A percentile compares a stretch with the other conserved stretches of the same genome.
Evolutionary conservation across 2,888 invertebrate genomes (phyloP).

Genomic region (Drosophila helvetica): DNA sequence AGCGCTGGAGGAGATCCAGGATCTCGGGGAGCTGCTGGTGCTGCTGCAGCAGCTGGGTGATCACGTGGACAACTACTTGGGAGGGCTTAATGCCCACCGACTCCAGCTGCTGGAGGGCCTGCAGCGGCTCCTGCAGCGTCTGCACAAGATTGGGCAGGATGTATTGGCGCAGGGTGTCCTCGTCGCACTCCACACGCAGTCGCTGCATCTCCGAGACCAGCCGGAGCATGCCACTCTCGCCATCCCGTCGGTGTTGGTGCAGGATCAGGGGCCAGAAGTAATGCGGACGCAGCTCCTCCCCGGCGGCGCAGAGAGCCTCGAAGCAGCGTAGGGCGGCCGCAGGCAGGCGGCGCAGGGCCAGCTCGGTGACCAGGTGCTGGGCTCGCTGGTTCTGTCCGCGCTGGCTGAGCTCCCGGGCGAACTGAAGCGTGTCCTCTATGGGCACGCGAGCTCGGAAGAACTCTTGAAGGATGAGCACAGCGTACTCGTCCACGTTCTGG

Average conservation of each 20-base stretch:
- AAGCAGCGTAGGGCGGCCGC: conserved; percentile 62
- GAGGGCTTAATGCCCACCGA: conserved; percentile 52
- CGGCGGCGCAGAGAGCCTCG: conserved; percentile 59
- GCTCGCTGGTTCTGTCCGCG: conserved; percentile 77
- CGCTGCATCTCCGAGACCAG: conserved; percentile 85
- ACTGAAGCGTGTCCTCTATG: conserved; percentile 75
- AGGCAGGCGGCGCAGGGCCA: conserved; percentile 84
- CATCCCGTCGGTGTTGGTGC: conserved; percentile 84
- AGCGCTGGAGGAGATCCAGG: conserved; percentile 67
- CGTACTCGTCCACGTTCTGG: conserved; percentile 86
- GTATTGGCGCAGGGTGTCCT: conserved; percentile 86
- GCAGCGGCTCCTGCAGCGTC: conserved; percentile 71
- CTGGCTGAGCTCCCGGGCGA: conserved; percentile 72
- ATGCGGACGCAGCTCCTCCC: conserved; percentile 85
- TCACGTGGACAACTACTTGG: conserved; percentile 67
- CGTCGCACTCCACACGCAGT: conserved; percentile 86
- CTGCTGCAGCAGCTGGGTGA: conserved; percentile 75
- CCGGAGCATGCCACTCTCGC: conserved; percentile 85
- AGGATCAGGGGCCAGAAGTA: conserved; percentile 88
- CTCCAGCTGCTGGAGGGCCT: conserved; percentile 72
- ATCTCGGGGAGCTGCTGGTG: conserved; percentile 55
- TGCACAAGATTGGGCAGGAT: conserved; percentile 84
- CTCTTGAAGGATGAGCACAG: conserved; percentile 86
- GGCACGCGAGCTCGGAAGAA: conserved; percentile 85
- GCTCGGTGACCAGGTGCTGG: conserved; percentile 85